Conservation (phyloP, 2,797 vertebrate species). For the Meda fulgida region DNA sequence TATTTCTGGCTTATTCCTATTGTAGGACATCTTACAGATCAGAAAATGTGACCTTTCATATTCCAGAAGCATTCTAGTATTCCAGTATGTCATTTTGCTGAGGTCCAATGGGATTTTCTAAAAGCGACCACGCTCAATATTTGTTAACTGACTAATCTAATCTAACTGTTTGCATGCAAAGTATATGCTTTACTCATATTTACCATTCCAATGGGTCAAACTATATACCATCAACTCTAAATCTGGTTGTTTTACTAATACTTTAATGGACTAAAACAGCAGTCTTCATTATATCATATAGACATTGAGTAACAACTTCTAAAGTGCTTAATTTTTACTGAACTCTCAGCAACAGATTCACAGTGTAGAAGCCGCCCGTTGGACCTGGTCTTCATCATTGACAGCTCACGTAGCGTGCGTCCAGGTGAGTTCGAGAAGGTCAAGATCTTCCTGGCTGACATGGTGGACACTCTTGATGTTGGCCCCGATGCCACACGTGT, state of each 20-base stretch:
- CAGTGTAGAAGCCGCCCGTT: constrained; percentile 85
- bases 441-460: constrained; percentile 92
- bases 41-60: neutral
- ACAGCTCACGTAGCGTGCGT: constrained; percentile 96
- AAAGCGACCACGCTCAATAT: constrained; percentile 10
- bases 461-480: constrained; percentile 91
- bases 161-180: constrained; percentile 22
- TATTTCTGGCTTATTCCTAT: neutral
- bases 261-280: neutral
- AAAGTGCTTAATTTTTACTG: constrained; percentile 45
- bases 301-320: neutral
- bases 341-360: constrained; percentile 76
- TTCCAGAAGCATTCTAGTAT: neutral
- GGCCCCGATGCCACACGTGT: constrained; percentile 86
- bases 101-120: constrained; percentile 17
- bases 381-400: constrained; percentile 94
- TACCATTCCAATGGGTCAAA: constrained; percentile 29
- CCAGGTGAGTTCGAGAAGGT: constrained; percentile 94
- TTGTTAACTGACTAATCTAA: neutral
- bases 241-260: constrained; percentile 22
- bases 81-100: constrained; percentile 32
- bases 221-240: neutral
- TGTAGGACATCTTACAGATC: neutral
- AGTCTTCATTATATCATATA: neutral
- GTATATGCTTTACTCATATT: constrained; percentile 5